Conservation (phyloP, 2,113 vertebrate genomes). For the Triplophysa dalaica region DNA sequence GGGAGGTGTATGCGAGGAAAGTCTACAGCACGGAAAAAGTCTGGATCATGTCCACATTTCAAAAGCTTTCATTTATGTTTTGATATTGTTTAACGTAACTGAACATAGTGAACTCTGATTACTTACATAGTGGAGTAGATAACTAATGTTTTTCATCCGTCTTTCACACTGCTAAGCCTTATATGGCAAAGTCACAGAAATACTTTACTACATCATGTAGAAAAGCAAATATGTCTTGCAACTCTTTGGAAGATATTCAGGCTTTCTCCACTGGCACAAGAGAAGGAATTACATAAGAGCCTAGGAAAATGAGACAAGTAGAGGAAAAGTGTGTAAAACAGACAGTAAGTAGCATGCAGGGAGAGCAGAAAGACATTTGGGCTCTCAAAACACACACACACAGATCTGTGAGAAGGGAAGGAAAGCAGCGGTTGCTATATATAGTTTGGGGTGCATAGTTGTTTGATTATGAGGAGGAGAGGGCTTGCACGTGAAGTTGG, state of each 20-base stretch:
- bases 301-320: not conserved
- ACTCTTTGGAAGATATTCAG: conserved; percentile 22
- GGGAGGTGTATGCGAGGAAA: not conserved
- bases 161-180: conserved; percentile 17
- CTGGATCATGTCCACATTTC: not conserved
- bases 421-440: conserved; percentile 55
- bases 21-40: not conserved
- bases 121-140: not conserved
- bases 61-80: not conserved
- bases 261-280: conserved; percentile 23
- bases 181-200: conserved; percentile 40
- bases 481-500: conserved; percentile 51
- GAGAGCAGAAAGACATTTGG: conserved; percentile 40
- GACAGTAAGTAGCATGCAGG: conserved; percentile 6
- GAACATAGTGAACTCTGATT: not conserved
- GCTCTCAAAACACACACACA: not conserved
- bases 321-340: conserved; percentile 5
- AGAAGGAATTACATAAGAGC: not conserved
- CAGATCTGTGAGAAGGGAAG: conserved; percentile 26
- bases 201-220: conserved; percentile 27
- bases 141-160: conserved; percentile 24
- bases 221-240: conserved; percentile 21
- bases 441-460: conserved; percentile 68
- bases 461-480: conserved; percentile 67
- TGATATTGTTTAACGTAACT: not conserved